These are phyloP conservation scores for Lysandra coridon DNA, from an alignment of 2,888 invertebrate species.

Conservation along the genomic window DNA sequence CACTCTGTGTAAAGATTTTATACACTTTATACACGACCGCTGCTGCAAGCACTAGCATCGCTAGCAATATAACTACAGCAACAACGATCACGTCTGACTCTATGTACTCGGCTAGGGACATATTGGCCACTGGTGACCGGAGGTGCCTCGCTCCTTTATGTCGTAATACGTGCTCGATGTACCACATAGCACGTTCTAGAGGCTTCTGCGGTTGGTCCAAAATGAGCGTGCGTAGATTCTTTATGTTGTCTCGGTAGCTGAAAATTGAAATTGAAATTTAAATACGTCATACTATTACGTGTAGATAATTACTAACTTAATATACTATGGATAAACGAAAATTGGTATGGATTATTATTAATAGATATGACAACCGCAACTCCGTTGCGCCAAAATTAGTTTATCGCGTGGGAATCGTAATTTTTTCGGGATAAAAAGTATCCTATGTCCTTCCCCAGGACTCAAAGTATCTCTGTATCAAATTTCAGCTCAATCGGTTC, in stretches of 20 bases:
- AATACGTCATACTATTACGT: too few species aligned
- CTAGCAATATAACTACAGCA: not conserved
- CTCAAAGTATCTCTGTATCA: too few species aligned
- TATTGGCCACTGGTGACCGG: slow-evolving; percentile 52
- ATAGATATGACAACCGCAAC: too few species aligned
- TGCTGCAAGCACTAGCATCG: not conserved
- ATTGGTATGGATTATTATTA: too few species aligned
- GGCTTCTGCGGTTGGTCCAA: slow-evolving; percentile 58
- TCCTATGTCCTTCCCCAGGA: too few species aligned
- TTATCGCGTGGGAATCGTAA: too few species aligned
- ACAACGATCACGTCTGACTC: slow-evolving; percentile 29
- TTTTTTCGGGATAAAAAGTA: too few species aligned
- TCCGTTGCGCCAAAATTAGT: too few species aligned
- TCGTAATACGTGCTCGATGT: slow-evolving; percentile 63
- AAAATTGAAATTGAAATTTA: slow-evolving; percentile 26
- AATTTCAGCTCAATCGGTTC: too few species aligned
- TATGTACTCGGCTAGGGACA: slow-evolving; percentile 43
- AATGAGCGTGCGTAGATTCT: slow-evolving; percentile 48
- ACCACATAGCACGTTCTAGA: slow-evolving; percentile 67
- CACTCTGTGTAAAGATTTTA: not conserved
- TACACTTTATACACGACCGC: not conserved
- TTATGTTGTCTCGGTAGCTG: slow-evolving; percentile 48
- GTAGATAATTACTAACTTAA: too few species aligned
- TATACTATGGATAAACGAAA: too few species aligned
- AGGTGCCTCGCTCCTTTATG: slow-evolving; percentile 59